A percentile compares a stretch with the other conserved stretches of the same genome.
Evolutionary conservation across 2,888 invertebrate species (phyloP).

Genomic region (Cephus runcator): DNA sequence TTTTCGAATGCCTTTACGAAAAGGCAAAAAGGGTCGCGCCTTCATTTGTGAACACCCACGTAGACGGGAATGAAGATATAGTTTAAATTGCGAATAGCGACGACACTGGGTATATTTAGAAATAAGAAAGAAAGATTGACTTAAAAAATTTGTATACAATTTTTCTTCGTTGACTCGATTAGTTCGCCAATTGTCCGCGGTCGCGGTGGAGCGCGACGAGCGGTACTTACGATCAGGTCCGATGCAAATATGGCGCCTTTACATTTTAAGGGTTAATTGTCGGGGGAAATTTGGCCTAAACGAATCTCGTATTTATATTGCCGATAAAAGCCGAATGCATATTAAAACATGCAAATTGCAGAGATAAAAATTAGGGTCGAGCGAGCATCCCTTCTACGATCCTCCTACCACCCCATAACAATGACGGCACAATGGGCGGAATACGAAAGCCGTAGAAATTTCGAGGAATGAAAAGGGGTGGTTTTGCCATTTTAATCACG

Average conservation of each 20-base stretch:
- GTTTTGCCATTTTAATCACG: too few species aligned
- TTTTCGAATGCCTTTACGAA: background rate
- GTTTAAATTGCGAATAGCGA: background rate
- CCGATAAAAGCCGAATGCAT: conserved; percentile 46
- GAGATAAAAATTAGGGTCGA: conserved; percentile 36
- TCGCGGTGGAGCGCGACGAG: conserved; percentile 18
- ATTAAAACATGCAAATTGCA: conserved; percentile 46
- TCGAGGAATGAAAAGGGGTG: conserved; percentile 26
- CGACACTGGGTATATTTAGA: background rate
- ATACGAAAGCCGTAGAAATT: conserved; percentile 27
- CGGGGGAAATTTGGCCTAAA: conserved; percentile 37
- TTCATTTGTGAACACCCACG: background rate
- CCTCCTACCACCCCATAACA: background rate
- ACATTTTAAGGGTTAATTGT: conserved; percentile 43
- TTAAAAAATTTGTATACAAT: too few species aligned
- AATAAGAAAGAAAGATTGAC: too few species aligned
- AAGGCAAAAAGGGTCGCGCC: background rate
- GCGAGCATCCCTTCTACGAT: too few species aligned
- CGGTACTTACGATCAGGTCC: background rate
- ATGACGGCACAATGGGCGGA: conserved; percentile 8
- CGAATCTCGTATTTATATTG: conserved; percentile 48
- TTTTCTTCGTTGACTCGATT: conserved; percentile 25
- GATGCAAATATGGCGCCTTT: conserved; percentile 42
- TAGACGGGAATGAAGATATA: background rate
- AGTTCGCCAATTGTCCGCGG: conserved; percentile 29